A percentile compares a stretch with the other conserved stretches of the same genome.
Conservation (phyloP, 2,797 vertebrate species). For the Echiichthys vipera region DNA sequence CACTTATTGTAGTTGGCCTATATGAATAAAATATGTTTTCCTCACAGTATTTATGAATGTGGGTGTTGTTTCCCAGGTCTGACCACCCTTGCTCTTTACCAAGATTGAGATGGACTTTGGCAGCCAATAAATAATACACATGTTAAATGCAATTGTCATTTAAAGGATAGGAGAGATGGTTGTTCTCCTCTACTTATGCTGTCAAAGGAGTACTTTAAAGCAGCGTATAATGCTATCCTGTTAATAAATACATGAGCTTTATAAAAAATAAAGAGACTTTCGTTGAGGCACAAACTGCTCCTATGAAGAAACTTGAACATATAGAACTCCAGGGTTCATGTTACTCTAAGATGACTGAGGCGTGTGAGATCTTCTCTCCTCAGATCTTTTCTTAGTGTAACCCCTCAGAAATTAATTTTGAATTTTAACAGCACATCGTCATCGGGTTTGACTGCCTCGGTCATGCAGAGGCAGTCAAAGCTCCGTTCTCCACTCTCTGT, state of each 20-base stretch:
- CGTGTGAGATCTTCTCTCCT: too few relatives aligned
- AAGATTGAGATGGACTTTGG: conserved; percentile 33
- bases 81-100: neutral
- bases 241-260: conserved; percentile 53
- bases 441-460: too few relatives aligned
- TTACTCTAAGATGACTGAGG: conserved; percentile 7
- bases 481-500: too few relatives aligned
- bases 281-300: neutral
- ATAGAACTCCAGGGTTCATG: neutral
- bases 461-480: neutral
- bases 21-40: neutral
- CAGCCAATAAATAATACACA: conserved; percentile 48
- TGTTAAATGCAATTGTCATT: conserved; percentile 21
- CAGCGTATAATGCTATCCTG: neutral
- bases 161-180: conserved; percentile 12
- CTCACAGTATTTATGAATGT: conserved; percentile 9
- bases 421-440: neutral
- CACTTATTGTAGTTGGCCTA: neutral
- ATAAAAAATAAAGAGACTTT: conserved; percentile 41
- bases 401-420: neutral
- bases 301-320: neutral
- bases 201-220: conserved; percentile 25
- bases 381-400: too few relatives aligned
- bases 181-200: conserved; percentile 21
- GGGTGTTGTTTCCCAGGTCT: neutral